Evolutionary conservation across 2,113 vertebrate genomes (phyloP), one percentile per base, ranked within the genome.

Genomic region (Triplophysa rosa): DNA sequence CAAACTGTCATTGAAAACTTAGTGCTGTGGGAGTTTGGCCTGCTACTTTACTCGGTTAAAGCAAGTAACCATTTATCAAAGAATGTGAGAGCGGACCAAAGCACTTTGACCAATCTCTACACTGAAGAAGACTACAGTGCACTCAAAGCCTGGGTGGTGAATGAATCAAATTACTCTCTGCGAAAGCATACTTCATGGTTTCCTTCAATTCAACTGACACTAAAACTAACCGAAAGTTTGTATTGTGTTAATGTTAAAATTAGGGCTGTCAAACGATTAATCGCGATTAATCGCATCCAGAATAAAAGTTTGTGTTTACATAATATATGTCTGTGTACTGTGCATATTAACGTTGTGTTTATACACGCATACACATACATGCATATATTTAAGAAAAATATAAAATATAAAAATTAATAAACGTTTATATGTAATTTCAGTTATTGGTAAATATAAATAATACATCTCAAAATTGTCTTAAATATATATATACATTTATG

Each of bases 1-100:
- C 78, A 78, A 79, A 67, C 61, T 63, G 75, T 79, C 81, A 83
- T 21, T 24, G 78, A 67, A 67, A 83, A 79, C 77, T 61, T 67
- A 26, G 37, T 67, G 65, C 40, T 58, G 58, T 65, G 54, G 74
- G 67, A 70, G 59, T 72, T n/a, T 78, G 63, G 67, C 37, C n/a
- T 52, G 19, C 21, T 21, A 40, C n/a, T 33, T 37, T 8, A 58
- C 64, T 73, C 16, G 14, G 49, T 61, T 61, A 67, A 67, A 66
- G 71, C 67, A 19, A 29, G 65, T 49, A 63, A 23, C 47, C 67
- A 21, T 78, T 84, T 61, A 84, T 78, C 64, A 81, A 64, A 63
- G 19, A 63, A 74, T 45, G 26, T 29, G 37, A 66, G 73, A 54
- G 61, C 42, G 26, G 24, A 76, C 73, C 42, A 54, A 65, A 77